Evolutionary conservation across 2,888 invertebrate species (phyloP).

Genomic region (Hemaris fuciformis): DNA sequence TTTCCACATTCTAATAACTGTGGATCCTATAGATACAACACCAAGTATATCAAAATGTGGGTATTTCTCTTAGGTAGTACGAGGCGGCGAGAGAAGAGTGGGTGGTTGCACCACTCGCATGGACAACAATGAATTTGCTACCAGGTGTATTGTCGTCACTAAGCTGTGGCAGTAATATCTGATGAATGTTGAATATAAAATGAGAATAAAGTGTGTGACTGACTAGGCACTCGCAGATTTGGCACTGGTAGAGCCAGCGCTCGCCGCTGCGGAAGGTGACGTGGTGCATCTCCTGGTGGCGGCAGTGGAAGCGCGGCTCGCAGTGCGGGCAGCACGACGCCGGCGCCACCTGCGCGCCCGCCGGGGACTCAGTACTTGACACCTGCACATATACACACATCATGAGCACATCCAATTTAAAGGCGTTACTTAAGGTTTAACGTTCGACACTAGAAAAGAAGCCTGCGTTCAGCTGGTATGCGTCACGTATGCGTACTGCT

Average conservation of each 20-base stretch:
- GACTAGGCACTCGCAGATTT: constrained; percentile 94
- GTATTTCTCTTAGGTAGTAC: no score
- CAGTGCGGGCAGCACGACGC: constrained; percentile 91
- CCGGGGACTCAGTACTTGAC: constrained; percentile 70
- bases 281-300: constrained; percentile 89
- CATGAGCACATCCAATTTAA: neutral
- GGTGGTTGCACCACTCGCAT: no score
- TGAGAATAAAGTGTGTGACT: constrained; percentile 43
- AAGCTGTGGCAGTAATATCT: neutral
- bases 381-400: constrained; percentile 46
- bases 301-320: constrained; percentile 86
- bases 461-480: no score
- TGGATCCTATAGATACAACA: no score
- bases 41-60: no score
- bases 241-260: constrained; percentile 95
- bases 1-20: no score
- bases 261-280: constrained; percentile 90
- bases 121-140: no score
- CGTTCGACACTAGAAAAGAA: neutral
- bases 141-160: no score
- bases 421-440: neutral
- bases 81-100: no score
- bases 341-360: constrained; percentile 66
- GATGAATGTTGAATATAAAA: neutral
- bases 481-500: no score